phyloP scores from a whole-genome alignment of 2,113 vertebrate species.

The Cromileptes altivelis region DNA sequence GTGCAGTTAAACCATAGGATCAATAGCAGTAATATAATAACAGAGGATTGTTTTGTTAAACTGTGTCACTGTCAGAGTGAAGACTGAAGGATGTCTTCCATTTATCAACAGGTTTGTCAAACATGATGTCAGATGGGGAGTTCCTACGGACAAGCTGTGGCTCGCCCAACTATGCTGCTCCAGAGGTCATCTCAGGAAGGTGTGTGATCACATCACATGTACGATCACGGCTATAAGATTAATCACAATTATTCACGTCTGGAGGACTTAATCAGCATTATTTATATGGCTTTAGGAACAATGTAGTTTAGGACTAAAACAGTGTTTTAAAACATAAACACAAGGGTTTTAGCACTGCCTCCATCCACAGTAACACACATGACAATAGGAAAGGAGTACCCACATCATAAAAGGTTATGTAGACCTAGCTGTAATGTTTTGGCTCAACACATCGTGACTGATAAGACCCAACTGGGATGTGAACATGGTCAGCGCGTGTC shows the following conservation, averaged over 20 bases:
- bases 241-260: not conserved
- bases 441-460: no score
- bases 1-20: conserved; percentile 32
- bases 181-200: conserved; percentile 99
- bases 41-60: not conserved
- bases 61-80: conserved; percentile 1
- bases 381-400: no score
- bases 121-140: conserved; percentile 99
- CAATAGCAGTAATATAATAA: conserved; percentile 9
- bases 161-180: conserved; percentile 98
- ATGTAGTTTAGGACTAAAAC: not conserved
- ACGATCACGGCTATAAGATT: not conserved
- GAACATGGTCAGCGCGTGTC: no score
- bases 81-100: conserved; percentile 7
- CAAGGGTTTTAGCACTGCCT: no score
- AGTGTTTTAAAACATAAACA: no score
- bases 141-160: conserved; percentile 98
- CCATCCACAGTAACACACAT: no score
- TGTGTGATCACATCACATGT: conserved; percentile 61
- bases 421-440: no score
- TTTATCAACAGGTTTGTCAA: conserved; percentile 91
- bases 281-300: not conserved
- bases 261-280: not conserved
- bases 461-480: no score
- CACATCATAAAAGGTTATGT: no score